Evolutionary conservation across 1,140 invertebrate species (phyloP), one percentile per base, ranked within the genome.

Genomic region (Polypedilum pembai): DNA sequence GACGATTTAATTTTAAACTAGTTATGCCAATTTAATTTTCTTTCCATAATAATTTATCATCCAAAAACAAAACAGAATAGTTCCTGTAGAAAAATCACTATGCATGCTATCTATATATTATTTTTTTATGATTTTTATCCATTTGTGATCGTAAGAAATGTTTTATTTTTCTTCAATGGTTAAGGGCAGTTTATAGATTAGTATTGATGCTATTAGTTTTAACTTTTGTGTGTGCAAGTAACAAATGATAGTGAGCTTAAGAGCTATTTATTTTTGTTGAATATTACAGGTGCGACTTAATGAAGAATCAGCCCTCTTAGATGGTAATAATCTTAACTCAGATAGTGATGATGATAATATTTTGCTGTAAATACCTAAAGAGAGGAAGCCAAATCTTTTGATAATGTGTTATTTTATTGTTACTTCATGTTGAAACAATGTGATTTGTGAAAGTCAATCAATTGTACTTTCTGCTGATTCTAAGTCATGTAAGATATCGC

Each of bases 51-150:
- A 56, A 3, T n/a, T 56, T 56, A n/a, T 56, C 45, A 56, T n/a
- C 12, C 45, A 12, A 15, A 45, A 12, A 45, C 8, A 66, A 66
- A 66, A 66, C 24, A 66, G 20, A 69, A 69, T 18, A 69, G 65
- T 69, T 69, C 20, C 65, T 69, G 65, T 69, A 69, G 65, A 69
- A 69, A 69, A 69, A 69, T 69, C 65, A 69, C 45, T 33, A 56
- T 56, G 45, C n/a, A 18, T 69, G 65, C 17, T 69, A 33, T 5
- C 24, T 33, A 33, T 21, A 20, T 69, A 69, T 18, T 21, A n/a
- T 8, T 69, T 66, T 18, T 20, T 69, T n/a, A 18, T 69, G 5
- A 18, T 21, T 33, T 33, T 18, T 3, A 69, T 69, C 17, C 8
- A 7, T 69, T 66, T 69, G 45, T 56, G n/a, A 56, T 56, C 45